Evolutionary conservation across 2,888 invertebrate genomes (phyloP).

Genomic region (Sinodicranocentrus sp.): DNA sequence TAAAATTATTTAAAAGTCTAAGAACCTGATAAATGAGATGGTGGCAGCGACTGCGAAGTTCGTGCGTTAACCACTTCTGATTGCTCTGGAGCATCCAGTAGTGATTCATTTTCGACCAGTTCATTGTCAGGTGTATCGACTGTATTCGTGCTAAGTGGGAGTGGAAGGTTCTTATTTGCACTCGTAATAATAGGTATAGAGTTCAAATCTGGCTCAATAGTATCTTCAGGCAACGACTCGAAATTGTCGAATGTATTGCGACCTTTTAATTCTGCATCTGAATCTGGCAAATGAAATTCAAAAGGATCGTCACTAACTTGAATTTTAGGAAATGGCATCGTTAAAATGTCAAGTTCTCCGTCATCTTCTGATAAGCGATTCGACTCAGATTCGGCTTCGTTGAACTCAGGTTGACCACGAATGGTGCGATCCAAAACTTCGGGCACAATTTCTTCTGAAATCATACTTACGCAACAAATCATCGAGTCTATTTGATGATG

Average conservation of each 20-base stretch:
- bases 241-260: background rate
- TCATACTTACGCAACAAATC: conserved; percentile 51
- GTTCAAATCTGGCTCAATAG: conserved; percentile 26
- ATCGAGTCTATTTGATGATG: conserved; percentile 54
- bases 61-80: background rate
- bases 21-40: background rate
- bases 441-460: background rate
- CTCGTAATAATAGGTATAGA: no score
- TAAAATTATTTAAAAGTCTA: background rate
- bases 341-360: conserved; percentile 37
- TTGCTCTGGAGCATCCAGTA: background rate
- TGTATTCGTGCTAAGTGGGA: background rate
- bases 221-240: conserved; percentile 30
- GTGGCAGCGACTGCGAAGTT: background rate
- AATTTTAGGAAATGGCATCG: conserved; percentile 20
- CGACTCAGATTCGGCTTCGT: background rate
- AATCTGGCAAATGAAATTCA: background rate
- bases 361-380: conserved; percentile 8
- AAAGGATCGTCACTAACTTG: conserved; percentile 5
- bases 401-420: background rate
- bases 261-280: background rate
- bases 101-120: background rate
- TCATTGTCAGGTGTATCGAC: background rate
- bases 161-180: background rate
- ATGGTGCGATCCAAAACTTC: background rate